Conservation (phyloP, 1,140 invertebrate species). For the Lucilia cuprina region DNA sequence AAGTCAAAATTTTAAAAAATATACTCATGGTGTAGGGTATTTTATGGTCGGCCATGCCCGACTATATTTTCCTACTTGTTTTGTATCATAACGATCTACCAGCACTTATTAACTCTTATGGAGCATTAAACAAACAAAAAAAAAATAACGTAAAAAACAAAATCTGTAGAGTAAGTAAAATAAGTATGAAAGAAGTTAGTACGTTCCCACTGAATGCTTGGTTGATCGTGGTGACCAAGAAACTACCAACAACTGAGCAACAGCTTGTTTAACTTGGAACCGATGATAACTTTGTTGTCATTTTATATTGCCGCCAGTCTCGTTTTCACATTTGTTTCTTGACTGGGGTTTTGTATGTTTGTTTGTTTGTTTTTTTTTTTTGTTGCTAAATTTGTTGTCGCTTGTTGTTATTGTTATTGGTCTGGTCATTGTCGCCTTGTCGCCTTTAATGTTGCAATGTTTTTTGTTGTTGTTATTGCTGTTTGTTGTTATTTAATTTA, state of each 20-base stretch:
- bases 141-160: too few relatives aligned
- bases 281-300: constrained; percentile 32
- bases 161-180: too few relatives aligned
- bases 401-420: neutral
- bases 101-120: neutral
- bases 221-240: neutral
- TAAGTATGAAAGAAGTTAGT: neutral
- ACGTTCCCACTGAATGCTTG: neutral
- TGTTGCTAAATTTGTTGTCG: neutral
- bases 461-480: neutral
- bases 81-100: neutral
- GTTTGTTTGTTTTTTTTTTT: neutral
- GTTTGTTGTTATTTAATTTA: constrained; percentile 23
- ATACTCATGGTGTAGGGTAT: too few relatives aligned
- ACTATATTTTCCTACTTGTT: too few relatives aligned
- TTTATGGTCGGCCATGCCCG: too few relatives aligned
- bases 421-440: constrained; percentile 4
- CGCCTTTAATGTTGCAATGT: constrained; percentile 21
- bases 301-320: constrained; percentile 23
- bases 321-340: constrained; percentile 6
- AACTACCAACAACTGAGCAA: neutral
- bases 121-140: neutral
- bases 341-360: too few relatives aligned
- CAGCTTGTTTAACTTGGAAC: neutral
- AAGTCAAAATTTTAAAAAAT: too few relatives aligned